These are phyloP conservation scores for Hiodon tergisus DNA, from an alignment of 2,113 vertebrate species.

Conservation along the genomic window DNA sequence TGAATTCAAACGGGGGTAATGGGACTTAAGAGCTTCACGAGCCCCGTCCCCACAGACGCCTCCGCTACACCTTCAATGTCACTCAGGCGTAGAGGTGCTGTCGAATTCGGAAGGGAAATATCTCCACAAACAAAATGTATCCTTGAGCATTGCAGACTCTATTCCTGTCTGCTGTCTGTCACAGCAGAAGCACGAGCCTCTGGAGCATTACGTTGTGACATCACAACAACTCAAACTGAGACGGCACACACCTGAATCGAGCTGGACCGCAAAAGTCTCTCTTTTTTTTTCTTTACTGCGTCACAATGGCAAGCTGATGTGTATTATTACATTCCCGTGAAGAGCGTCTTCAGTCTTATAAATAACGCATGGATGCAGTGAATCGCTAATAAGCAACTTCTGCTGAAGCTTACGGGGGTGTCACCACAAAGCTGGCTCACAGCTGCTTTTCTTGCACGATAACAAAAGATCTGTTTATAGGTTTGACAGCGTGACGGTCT, in stretches of 20 bases:
- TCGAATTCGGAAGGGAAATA: background rate
- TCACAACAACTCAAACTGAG: background rate
- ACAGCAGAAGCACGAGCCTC: background rate
- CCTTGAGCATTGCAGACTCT: background rate
- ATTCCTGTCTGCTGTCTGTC: background rate
- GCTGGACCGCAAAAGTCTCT: background rate
- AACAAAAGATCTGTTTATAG: conserved; percentile 6
- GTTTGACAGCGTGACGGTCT: background rate
- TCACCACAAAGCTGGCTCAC: background rate
- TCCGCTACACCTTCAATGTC: background rate
- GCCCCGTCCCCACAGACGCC: background rate
- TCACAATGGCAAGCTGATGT: background rate
- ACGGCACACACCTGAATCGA: background rate
- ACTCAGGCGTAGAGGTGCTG: background rate
- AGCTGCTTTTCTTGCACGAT: background rate
- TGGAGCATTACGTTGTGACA: no score
- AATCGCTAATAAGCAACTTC: conserved; percentile 7
- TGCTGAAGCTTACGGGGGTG: background rate
- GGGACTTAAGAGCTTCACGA: background rate
- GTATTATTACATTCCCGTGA: conserved; percentile 4
- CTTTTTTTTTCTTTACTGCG: background rate
- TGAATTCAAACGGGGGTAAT: conserved; percentile 5
- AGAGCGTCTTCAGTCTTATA: conserved; percentile 15
- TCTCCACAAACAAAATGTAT: background rate
- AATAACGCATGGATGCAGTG: conserved; percentile 17